Base-by-base conservation (phyloP, 2,888 invertebrate species). In the Drosophila helvetica region DNA sequence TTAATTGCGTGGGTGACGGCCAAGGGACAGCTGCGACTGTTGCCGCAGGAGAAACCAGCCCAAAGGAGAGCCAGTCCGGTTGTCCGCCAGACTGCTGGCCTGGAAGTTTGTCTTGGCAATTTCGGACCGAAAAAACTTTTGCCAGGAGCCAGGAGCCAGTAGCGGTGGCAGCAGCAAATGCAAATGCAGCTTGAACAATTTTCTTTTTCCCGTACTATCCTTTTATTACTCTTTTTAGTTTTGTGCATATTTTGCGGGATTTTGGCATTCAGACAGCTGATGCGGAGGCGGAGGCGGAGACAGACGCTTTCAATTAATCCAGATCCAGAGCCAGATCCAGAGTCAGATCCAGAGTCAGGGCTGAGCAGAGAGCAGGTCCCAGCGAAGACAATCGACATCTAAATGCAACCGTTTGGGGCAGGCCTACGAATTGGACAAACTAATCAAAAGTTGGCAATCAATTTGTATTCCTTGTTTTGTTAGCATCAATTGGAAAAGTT, bases 101-200 rank as follows among this genome's bases (percentile, higher is more conserved):
- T 69, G 71, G 56, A 47, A 88, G 69, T 88, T 81, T 87, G 70
- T 71, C 74, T 77, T 71, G 58, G 65, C 70, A 78, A 84, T 86
- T 82, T 77, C 42, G 61, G 60, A 43, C 30, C 55, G 19, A 52
- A 57, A 74, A 38, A 67, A 69, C 48, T 65, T 69, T 75, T 22
- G 51, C 58, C 38, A 7, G 38, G 15, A 15, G 27, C 27, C 27
- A 8, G 8, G 25, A 25, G 22, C 22, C 22, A 22, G 30, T 3
- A 3, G 5, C 33, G 33, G 12, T 4, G 33, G 4, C 33, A 33
- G 12, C 43, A 69, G 54, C 69, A 52, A 74, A 74, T 62, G 65
- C 64, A 79, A 75, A 63, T 59, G 56, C 65, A 74, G 46, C 75
- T 54, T 46, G 58, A 74, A 50, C 68, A 71, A 42, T 68, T 67